Base-by-base conservation (phyloP, 2,888 invertebrate genomes). In the Tigriopus californicus region DNA sequence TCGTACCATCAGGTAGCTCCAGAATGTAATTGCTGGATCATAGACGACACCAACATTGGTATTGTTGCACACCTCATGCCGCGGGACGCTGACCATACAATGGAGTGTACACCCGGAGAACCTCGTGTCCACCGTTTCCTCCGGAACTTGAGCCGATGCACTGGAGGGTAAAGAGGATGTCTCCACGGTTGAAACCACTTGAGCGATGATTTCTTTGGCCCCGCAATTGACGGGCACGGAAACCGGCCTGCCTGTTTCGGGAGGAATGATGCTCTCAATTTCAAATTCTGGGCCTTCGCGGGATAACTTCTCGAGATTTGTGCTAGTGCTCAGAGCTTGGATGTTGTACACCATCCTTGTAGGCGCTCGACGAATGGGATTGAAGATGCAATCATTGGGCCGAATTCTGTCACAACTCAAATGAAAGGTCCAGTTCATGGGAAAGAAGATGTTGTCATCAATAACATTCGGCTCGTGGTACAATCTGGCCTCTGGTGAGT, bases 1-100 rank as follows among this genome's bases (percentile, higher is more conserved):
- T 65, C 83, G 62, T 12, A 67, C 46, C 11, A 80, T 68, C 44
- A 83, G 72, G 67, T 87, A 88, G 48, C 75, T 74, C 78, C 81
- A 81, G 67, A 84, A 80, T 0, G 82, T 83, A 48, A 76, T 71
- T 22, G 75, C 72, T 11, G 83, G 79, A 68, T 54, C 54, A n/a
- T 40, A n/a, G 40, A 54, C 54, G 15, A 33, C 54, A 22, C 41
- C 41, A 11, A 18, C 41, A n/a, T 54, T 33, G 13, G 54, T 54
- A 41, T 54, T 54, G 54, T 24, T 40, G 15, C 54, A 54, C 2
- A 54, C 18, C 41, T 54, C n/a, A 41, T 33, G 10, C 18, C 54
- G 54, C 33, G 54, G 54, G 40, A 54, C 18, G 24, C 22, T 33
- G 10, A 54, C 54, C 15, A 54, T 33, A 15, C 54, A 54, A 18